A percentile compares a stretch with the other conserved stretches of the same genome.
phyloP scores from a whole-genome alignment of 2,888 invertebrate genomes.

The Platynereis dumerilii region DNA sequence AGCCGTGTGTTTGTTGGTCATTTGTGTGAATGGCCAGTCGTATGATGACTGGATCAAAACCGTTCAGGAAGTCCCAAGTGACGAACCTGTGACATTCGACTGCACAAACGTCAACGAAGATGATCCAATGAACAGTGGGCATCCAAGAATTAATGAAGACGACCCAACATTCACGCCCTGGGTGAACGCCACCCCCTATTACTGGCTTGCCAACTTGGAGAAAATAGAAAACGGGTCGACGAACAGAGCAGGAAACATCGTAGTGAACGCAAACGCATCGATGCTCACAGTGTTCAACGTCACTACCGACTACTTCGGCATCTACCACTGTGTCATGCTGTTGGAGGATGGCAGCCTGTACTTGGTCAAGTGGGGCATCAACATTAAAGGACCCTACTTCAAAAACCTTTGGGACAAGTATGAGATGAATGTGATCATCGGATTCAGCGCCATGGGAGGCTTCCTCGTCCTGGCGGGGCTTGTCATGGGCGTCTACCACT shows the following conservation, averaged over 20 bases:
- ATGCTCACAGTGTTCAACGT: conserved; percentile 5
- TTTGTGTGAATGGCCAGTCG: neutral
- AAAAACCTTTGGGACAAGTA: conserved; percentile 15
- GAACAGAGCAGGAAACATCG: neutral
- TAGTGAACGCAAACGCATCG: neutral
- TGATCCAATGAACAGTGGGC: too few species aligned
- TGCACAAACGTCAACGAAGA: neutral
- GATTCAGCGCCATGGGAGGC: conserved; percentile 9
- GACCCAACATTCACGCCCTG: neutral
- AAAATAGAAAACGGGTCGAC: neutral
- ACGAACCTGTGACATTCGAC: neutral
- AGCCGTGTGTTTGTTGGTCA: neutral
- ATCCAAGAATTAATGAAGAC: too few species aligned
- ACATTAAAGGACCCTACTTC: conserved; percentile 23
- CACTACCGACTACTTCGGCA: conserved; percentile 5
- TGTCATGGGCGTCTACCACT: conserved; percentile 10
- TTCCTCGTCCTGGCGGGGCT: conserved; percentile 5
- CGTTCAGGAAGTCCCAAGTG: neutral
- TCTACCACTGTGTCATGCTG: conserved; percentile 17
- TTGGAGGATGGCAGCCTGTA: neutral
- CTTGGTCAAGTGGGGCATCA: conserved; percentile 22
- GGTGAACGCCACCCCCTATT: conserved; percentile 1
- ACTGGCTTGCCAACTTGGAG: conserved; percentile 11
- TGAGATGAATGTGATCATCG: conserved; percentile 15
- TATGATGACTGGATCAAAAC: conserved; percentile 14